Percentiles rank a stretch among this genome's conserved stretches.
Conservation (phyloP, 2,797 vertebrate species). For the Myoxocephalus aenaeus region DNA sequence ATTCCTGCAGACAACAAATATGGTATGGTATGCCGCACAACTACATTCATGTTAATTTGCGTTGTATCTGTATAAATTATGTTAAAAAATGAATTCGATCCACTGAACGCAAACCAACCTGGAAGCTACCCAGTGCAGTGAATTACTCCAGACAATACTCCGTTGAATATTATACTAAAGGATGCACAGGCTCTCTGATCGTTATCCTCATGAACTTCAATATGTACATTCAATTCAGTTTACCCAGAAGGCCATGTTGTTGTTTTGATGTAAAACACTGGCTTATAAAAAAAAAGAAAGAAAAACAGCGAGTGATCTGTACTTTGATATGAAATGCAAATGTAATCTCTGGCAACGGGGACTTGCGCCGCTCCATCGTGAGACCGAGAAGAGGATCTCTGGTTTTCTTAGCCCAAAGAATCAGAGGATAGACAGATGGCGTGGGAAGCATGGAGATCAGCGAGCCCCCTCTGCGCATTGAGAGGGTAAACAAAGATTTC, state of each 20-base stretch:
- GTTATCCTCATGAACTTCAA: conserved; percentile 25
- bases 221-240: conserved; percentile 16
- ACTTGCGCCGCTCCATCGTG: conserved; percentile 42
- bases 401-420: conserved; percentile 47
- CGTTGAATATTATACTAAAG: conserved; percentile 10
- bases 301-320: conserved; percentile 34
- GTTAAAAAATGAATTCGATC: not conserved
- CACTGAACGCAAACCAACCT: conserved; percentile 10
- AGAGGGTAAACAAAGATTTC: conserved; percentile 69
- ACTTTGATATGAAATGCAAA: conserved; percentile 69
- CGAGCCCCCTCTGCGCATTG: conserved; percentile 54
- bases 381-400: conserved; percentile 52
- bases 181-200: conserved; percentile 16
- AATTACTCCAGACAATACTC: not conserved
- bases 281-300: conserved; percentile 45
- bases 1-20: not conserved
- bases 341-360: conserved; percentile 55
- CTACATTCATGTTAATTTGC: not conserved
- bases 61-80: not conserved
- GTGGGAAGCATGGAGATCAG: conserved; percentile 56
- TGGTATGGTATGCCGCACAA: not conserved
- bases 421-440: conserved; percentile 68
- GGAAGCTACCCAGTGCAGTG: conserved; percentile 6
- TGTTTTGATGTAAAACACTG: conserved; percentile 48
- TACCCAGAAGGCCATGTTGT: conserved; percentile 28